Conservation (phyloP, 2,888 invertebrate genomes). For the Punctoribates punctum region DNA sequence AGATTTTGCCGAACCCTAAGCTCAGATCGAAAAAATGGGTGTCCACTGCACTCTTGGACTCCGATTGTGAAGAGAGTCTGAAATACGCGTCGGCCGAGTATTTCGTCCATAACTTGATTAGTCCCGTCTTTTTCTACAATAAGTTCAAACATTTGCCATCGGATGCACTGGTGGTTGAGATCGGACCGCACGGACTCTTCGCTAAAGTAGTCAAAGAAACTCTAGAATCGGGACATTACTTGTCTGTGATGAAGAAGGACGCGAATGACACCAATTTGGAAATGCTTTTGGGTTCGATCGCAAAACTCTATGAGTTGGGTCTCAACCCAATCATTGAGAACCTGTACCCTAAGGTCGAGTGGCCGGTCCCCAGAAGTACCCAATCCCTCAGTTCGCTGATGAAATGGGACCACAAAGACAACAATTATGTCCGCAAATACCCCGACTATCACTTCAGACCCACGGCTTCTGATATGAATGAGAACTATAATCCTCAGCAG, state of each 20-base stretch:
- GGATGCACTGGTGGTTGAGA: constrained; percentile 82
- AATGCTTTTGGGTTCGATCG: constrained; percentile 69
- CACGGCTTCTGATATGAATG: constrained; percentile 61
- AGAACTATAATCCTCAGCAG: no score
- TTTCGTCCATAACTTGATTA: constrained; percentile 89
- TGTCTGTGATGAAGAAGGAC: constrained; percentile 72
- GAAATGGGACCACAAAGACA: constrained; percentile 77
- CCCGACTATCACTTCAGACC: constrained; percentile 44
- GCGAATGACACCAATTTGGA: constrained; percentile 62
- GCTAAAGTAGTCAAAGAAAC: constrained; percentile 85
- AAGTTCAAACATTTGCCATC: constrained; percentile 77
- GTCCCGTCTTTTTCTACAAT: constrained; percentile 87
- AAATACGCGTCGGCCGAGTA: constrained; percentile 82
- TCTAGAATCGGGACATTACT: constrained; percentile 57
- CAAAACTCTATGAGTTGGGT: constrained; percentile 74
- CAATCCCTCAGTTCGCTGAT: constrained; percentile 82
- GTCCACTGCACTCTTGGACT: constrained; percentile 83
- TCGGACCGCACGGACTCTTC: constrained; percentile 85
- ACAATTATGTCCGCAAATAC: constrained; percentile 53
- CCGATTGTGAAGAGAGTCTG: constrained; percentile 66
- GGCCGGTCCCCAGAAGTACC: constrained; percentile 83
- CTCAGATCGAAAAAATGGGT: constrained; percentile 82
- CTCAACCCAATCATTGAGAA: constrained; percentile 68
- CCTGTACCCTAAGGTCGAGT: constrained; percentile 62
- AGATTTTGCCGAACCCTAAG: constrained; percentile 59